phyloP scores from a whole-genome alignment of 2,888 invertebrate genomes.

The Molanna angustata region DNA sequence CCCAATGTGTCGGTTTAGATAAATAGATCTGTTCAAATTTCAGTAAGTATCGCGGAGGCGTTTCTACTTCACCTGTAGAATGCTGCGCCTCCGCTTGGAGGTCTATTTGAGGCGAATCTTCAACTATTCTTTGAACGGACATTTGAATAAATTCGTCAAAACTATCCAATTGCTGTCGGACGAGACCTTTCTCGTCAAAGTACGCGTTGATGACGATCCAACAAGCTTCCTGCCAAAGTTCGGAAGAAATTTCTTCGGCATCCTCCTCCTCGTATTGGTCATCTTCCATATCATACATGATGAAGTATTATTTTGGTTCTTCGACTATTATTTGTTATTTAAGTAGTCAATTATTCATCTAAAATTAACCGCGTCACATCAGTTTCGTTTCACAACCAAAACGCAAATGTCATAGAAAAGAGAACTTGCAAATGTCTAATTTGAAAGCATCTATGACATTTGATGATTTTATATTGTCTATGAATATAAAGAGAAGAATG shows the following conservation, averaged over 20 bases:
- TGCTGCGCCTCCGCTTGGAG: conserved; percentile 98
- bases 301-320: neutral
- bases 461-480: too few species aligned
- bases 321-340: neutral
- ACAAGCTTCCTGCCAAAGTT: conserved; percentile 99
- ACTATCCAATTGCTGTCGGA: conserved; percentile 97
- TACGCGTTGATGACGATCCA: conserved; percentile 99
- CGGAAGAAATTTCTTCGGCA: conserved; percentile 93
- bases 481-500: too few species aligned
- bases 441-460: too few species aligned
- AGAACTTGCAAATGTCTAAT: too few species aligned
- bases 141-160: conserved; percentile 99
- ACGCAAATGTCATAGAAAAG: neutral
- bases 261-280: conserved; percentile 79
- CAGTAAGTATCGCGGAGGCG: conserved; percentile 84
- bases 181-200: conserved; percentile 99
- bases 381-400: neutral
- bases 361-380: neutral
- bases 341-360: neutral
- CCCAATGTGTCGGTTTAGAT: conserved; percentile 99
- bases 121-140: conserved; percentile 99
- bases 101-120: conserved; percentile 98
- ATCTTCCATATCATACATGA: conserved; percentile 55
- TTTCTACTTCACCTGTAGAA: conserved; percentile 87
- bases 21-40: conserved; percentile 99